Evolutionary conservation across 2,113 vertebrate species (phyloP).

Genomic region (Cephalopholis sonnerati): DNA sequence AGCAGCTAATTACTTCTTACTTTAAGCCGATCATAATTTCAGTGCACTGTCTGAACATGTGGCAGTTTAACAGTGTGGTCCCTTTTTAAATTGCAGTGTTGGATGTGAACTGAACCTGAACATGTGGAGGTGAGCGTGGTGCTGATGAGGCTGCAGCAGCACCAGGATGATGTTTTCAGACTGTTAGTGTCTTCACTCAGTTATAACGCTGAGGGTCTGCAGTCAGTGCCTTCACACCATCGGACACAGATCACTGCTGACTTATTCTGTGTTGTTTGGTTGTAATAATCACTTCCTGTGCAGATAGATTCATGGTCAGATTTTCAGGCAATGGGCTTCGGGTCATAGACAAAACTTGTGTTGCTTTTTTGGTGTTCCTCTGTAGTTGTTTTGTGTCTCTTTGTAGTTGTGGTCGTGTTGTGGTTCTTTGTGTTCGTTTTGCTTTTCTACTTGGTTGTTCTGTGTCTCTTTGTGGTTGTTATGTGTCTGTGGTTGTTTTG

Average conservation of each 20-base stretch:
- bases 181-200: neutral
- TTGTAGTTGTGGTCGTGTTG: neutral
- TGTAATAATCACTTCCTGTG: neutral
- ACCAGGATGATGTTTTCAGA: neutral
- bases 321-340: neutral
- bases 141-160: slow-evolving; percentile 15
- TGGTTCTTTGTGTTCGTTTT: neutral
- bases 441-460: too few relatives aligned
- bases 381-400: neutral
- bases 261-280: neutral
- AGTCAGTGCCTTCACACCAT: neutral
- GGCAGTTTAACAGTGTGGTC: neutral
- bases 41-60: neutral
- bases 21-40: neutral
- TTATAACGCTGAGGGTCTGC: neutral
- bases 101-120: slow-evolving; percentile 30
- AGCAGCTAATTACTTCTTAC: neutral
- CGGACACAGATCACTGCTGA: neutral
- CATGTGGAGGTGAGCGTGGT: neutral
- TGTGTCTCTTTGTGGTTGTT: neutral
- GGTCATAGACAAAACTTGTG: neutral
- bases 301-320: neutral
- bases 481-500: neutral
- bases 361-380: neutral
- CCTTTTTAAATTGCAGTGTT: slow-evolving; percentile 34